Evolutionary conservation across 2,797 vertebrate species (phyloP), one percentile per base, ranked within the genome.

Genomic region (Premnoplex brunnescens): DNA sequence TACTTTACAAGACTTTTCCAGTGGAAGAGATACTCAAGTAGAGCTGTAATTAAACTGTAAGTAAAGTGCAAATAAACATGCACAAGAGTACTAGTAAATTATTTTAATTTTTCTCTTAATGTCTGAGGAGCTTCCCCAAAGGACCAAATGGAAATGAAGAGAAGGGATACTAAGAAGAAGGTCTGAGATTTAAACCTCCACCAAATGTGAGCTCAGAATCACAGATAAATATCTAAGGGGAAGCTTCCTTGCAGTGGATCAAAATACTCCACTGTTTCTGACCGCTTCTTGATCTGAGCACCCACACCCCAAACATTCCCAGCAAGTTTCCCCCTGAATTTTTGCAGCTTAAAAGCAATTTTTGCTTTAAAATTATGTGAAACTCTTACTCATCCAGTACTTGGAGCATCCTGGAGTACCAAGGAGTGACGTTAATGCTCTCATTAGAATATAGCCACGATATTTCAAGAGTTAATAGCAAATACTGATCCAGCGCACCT

Each of bases 391-490:
- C 1, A 14, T 26, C 26, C 21, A 10, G 16, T 52, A 43, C n/a
- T 26, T 24, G 37, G 28, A 79, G 15, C 0, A 41, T 34, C n/a
- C 52, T 30, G 12, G 32, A 54, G 20, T 1, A 2, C 24, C 49
- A 52, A 77, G 39, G 59, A 48, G 34, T 14, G 36, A 37, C 32
- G 9, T 52, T 2, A 6, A 34, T 19, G 10, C 7, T 63, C 34
- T 59, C 14, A 3, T 37, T 55, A 49, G 34, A 39, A 8, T 10
- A 39, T 8, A 14, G 6, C 5, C 4, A 7, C 0, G 6, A 48
- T 6, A 9, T 52, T 66, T 44, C 22, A 58, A 7, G 36, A 66
- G 8, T 39, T 41, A n/a, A 19, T 24, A 66, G 24, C 58, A 51
- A 69, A 24, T 19, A 10, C 36, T 8, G 12, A 14, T 12, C 11